These are phyloP conservation scores for Cherax quadricarinatus DNA, from an alignment of 1,140 invertebrate species.

Conservation along the genomic window DNA sequence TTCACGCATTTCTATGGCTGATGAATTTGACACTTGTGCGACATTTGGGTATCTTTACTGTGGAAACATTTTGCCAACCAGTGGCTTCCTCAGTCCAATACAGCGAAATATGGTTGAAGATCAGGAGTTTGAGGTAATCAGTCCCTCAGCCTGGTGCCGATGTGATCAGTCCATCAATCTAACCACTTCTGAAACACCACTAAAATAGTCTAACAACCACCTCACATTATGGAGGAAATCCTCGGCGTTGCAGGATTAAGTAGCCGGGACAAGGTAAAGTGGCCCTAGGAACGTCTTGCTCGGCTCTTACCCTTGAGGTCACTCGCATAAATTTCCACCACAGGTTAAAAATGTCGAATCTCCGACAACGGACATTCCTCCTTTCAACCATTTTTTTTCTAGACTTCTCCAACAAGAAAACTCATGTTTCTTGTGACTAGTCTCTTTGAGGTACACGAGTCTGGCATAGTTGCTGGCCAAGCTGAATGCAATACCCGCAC, in stretches of 20 bases:
- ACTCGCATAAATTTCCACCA: background rate
- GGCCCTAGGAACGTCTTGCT: background rate
- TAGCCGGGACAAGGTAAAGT: background rate
- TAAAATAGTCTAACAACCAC: too few relatives aligned
- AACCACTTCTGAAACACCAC: too few relatives aligned
- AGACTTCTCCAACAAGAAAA: background rate
- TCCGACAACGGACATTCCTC: background rate
- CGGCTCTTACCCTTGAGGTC: background rate
- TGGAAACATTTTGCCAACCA: too few relatives aligned
- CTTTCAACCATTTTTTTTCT: background rate
- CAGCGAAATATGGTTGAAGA: too few relatives aligned
- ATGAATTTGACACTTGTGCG: too few relatives aligned
- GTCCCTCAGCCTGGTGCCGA: too few relatives aligned
- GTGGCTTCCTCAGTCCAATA: too few relatives aligned
- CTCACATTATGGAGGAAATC: background rate
- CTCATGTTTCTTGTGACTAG: background rate
- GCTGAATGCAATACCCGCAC: too few relatives aligned
- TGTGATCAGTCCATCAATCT: too few relatives aligned
- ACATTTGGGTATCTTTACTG: too few relatives aligned
- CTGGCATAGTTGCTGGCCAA: conserved; percentile 6
- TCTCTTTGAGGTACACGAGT: background rate
- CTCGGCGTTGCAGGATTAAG: background rate
- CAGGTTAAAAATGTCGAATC: conserved; percentile 10
- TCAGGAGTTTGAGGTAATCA: too few relatives aligned
- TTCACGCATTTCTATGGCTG: too few relatives aligned